Evolutionary conservation across 53 echinoderm and acorn worm species (phyloP), one percentile per base, ranked within the genome.

Genomic region (Crossaster papposus): DNA sequence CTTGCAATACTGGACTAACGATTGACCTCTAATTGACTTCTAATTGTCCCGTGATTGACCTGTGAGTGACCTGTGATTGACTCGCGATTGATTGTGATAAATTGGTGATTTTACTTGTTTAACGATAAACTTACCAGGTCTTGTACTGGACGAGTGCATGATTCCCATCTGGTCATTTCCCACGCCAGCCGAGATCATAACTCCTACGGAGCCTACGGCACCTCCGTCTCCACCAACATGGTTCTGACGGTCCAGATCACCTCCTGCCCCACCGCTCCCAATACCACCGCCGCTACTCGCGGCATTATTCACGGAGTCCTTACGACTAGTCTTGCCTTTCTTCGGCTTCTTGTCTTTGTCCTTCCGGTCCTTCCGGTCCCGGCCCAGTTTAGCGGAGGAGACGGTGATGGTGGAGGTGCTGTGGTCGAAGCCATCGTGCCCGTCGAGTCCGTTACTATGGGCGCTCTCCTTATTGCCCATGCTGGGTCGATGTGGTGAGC

Each of bases 381-480:
- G 32, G 83, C 89, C 74, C 23, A 81, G 30, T 75, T 94, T 94
- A 30, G 64, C 65, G 7, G 91, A 79, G 37, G 91, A 80, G 4
- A 77, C 89, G 14, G 77, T 78, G 78, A 91, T 89, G 64, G 91
- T 83, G 23, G 91, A 71, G 28, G 82, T 72, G 73, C 82, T 87
- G 83, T 92, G 83, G 34, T 89, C 87, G 24, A 55, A 84, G 9
- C 79, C 54, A 11, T 78, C 79, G 9, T 37, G 76, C 22, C 84
- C 91, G 29, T 91, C 91, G 14, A 35, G 32, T 14, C 70, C 82
- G 36, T 52, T 65, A 24, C 68, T 79, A 32, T 78, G 83, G 32
- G 52, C 4, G 55, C 93, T 93, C 30, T 93, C 93, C 65, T 93
- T 93, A 73, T 93, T 93, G 44, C 93, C 93, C 93, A 93, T 93